Conservation (phyloP, 2,888 invertebrate genomes). For the Clitarchus hookeri region DNA sequence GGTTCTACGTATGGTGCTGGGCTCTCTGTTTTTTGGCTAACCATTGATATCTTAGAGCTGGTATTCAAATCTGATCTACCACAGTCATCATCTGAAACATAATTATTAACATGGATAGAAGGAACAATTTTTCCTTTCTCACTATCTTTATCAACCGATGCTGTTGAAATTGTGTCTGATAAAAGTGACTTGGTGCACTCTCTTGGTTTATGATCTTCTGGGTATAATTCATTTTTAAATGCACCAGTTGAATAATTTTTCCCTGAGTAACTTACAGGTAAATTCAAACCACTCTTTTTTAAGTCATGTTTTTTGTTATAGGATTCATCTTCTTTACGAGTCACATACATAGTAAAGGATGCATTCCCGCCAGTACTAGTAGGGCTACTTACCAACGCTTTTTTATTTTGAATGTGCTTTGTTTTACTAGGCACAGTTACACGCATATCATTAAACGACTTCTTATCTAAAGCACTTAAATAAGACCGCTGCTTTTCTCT, state of each 20-base stretch:
- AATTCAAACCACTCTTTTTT: background rate
- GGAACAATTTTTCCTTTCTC: conserved; percentile 17
- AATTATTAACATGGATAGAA: conserved; percentile 21
- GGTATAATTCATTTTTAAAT: background rate
- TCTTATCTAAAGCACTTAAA: conserved; percentile 56
- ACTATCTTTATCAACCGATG: background rate
- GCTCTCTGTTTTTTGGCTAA: background rate
- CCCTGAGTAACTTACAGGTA: background rate
- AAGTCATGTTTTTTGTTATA: background rate
- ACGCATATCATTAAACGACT: conserved; percentile 50
- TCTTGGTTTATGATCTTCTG: conserved; percentile 17
- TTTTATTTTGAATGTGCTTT: background rate
- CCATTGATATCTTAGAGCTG: background rate
- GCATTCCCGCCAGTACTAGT: background rate
- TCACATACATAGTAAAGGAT: background rate
- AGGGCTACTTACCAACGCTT: background rate
- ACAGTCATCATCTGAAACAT: conserved; percentile 10
- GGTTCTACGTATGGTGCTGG: background rate
- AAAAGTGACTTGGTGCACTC: background rate
- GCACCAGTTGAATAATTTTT: background rate
- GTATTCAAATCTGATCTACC: background rate
- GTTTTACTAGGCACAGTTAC: background rate
- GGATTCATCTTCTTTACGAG: background rate
- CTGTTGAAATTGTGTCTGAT: background rate
- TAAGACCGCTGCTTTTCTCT: conserved; percentile 65